Evolutionary conservation across 92 coral and sea anemone species (phyloP).

Genomic region (Blastomussa wellsi): DNA sequence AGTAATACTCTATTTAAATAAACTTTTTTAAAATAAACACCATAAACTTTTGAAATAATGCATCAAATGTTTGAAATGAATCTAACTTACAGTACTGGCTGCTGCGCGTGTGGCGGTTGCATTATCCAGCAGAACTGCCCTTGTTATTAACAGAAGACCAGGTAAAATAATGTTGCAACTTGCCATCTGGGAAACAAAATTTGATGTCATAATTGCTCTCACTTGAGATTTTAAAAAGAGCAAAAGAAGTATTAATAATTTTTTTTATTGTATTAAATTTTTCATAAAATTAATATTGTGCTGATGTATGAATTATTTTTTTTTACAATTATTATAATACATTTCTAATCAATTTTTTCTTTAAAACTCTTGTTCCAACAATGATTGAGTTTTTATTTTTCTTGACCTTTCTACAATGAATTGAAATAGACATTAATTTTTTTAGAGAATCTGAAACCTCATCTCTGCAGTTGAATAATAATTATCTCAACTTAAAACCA

Average conservation of each 20-base stretch:
- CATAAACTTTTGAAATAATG: too few relatives aligned
- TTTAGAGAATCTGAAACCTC: neutral
- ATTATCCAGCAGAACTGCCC: conserved; percentile 33
- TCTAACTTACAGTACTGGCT: conserved; percentile 37
- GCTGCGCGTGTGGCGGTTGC: conserved; percentile 31
- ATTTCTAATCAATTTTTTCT: neutral
- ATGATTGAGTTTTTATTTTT: too few relatives aligned
- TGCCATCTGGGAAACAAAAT: neutral
- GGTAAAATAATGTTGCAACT: conserved; percentile 6
- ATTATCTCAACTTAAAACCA: neutral
- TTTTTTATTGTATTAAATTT: neutral
- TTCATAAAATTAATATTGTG: neutral
- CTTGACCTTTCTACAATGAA: neutral
- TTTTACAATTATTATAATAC: neutral
- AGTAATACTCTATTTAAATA: neutral
- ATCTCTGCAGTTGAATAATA: neutral
- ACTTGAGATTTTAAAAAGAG: neutral
- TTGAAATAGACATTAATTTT: neutral
- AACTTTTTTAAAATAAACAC: neutral
- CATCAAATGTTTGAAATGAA: conserved; percentile 15
- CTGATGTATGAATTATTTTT: neutral
- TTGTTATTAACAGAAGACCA: conserved; percentile 38
- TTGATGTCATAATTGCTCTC: neutral
- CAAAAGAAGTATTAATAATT: too few relatives aligned
- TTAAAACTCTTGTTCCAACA: neutral